Evolutionary conservation across 1,140 invertebrate genomes (phyloP), one percentile per base, ranked within the genome.

Genomic region (Archivesica marissinica): DNA sequence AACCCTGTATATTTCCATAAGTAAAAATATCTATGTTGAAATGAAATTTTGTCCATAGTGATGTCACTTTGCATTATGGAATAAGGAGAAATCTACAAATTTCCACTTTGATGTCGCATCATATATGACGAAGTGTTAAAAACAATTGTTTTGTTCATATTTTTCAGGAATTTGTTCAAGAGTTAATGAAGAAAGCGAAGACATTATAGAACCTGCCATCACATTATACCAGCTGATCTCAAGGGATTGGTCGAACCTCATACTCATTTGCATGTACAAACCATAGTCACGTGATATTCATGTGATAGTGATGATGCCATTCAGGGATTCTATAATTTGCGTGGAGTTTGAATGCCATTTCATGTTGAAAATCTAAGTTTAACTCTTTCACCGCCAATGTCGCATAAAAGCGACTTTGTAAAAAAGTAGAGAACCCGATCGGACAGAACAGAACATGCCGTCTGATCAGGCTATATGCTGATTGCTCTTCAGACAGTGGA

Each of bases 121-220:
- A n/a, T n/a, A n/a, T n/a, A n/a, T n/a, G n/a, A n/a, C n/a, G n/a
- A n/a, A n/a, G n/a, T n/a, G n/a, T n/a, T n/a, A n/a, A 35, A 52
- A 17, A 52, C 39, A 25, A 23, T 44, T 35, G 28, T 64, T 44
- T 64, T 17, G 50, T 33, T 66, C 50, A 0, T 50, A 41, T 50
- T 52, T 75, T 79, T 64, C 77, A 79, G 77, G 77, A n/a, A 50
- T 79, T 79, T 79, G 61, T 79, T 30, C 20, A 79, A 79, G 77
- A 79, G 25, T 66, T 79, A 28, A 28, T 79, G 28, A 17, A 44
- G 35, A 79, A 64, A 66, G 77, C 77, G n/a, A 79, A 79, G 77
- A 79, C 77, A 6, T 68, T 79, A 66, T 79, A 79, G 77, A 61
- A n/a, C 77, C 77, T 79, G 77, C 77, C 77, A 79, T 66, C 35